Conservation (phyloP, 2,113 vertebrate species). For the Lophius piscatorius region DNA sequence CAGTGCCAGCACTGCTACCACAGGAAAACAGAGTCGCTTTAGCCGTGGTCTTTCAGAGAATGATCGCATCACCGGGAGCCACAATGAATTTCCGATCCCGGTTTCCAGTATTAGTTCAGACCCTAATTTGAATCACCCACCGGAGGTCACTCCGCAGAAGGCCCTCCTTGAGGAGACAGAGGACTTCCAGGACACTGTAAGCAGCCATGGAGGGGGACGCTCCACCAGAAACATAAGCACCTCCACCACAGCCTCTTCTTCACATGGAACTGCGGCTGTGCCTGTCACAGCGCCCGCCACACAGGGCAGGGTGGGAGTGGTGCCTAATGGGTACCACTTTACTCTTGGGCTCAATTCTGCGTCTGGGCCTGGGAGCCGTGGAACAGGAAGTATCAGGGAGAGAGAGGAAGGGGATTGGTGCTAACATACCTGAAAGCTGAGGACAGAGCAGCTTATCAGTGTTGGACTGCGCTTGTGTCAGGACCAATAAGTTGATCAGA, state of each 20-base stretch:
- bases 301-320: constrained; percentile 80
- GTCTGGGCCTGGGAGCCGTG: constrained; percentile 73
- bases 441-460: background rate
- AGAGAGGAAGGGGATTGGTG: constrained; percentile 94
- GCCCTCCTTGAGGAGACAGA: constrained; percentile 83
- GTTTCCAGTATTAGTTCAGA: constrained; percentile 89
- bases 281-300: constrained; percentile 76
- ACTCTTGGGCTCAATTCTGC: constrained; percentile 86
- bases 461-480: constrained; percentile 30
- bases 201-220: constrained; percentile 85
- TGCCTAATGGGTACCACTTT: constrained; percentile 95
- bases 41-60: constrained; percentile 92
- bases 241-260: constrained; percentile 73
- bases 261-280: constrained; percentile 72
- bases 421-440: constrained; percentile 75
- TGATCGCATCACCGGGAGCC: constrained; percentile 81
- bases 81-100: constrained; percentile 71
- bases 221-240: constrained; percentile 80
- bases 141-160: constrained; percentile 56
- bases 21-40: constrained; percentile 85
- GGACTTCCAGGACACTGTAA: constrained; percentile 91
- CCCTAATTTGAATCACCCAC: constrained; percentile 84
- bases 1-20: constrained; percentile 64
- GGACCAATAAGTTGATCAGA: constrained; percentile 19
- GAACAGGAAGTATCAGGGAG: constrained; percentile 87